Percentiles rank a stretch among this genome's conserved stretches.
Conservation (phyloP, 2,888 invertebrate genomes). For the Cantharis lateralis region DNA sequence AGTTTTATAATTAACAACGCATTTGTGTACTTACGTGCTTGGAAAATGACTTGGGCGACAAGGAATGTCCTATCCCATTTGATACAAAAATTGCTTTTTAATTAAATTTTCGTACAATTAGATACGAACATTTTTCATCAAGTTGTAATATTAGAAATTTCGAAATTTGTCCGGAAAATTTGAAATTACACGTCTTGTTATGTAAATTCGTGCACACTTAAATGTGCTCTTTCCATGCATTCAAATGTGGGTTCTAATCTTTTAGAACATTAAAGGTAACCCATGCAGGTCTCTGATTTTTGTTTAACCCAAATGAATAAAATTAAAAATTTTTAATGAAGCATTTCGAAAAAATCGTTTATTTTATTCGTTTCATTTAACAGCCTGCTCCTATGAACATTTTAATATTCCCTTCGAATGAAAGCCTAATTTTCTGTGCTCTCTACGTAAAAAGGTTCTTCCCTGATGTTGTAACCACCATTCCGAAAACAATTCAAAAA, state of each 20-base stretch:
- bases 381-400: neutral
- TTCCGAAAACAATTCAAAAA: neutral
- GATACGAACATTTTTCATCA: neutral
- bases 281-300: neutral
- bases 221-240: neutral
- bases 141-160: neutral
- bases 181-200: neutral
- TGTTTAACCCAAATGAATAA: neutral
- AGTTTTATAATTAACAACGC: neutral
- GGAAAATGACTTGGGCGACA: neutral
- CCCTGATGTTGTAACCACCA: neutral
- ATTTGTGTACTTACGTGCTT: neutral
- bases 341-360: neutral
- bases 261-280: neutral
- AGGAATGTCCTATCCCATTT: neutral
- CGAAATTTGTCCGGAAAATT: neutral
- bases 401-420: neutral
- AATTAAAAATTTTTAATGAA: neutral
- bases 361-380: neutral
- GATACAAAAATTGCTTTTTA: neutral
- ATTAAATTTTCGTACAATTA: neutral
- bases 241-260: neutral
- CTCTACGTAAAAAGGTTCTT: neutral
- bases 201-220: neutral
- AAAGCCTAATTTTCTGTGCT: neutral